Evolutionary conservation across 2,797 vertebrate genomes (phyloP).

Genomic region (Centropyge bicolor): DNA sequence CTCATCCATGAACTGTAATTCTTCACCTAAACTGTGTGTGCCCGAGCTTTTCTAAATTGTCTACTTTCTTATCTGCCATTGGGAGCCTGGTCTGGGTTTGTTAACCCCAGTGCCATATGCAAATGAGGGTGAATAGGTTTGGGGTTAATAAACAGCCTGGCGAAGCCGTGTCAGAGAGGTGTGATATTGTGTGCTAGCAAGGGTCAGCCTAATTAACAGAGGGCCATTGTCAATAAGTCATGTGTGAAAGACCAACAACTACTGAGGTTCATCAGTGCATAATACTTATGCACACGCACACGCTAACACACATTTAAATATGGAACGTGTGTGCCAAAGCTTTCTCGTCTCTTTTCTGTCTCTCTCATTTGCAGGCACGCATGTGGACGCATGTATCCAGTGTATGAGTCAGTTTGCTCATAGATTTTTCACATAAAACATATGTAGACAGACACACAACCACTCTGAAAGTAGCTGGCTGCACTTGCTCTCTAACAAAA

Average conservation of each 20-base stretch:
- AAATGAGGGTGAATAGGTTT: conserved; percentile 61
- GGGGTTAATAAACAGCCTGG: conserved; percentile 78
- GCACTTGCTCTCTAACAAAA: conserved; percentile 32
- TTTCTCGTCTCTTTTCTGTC: conserved; percentile 13
- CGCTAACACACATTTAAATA: conserved; percentile 19
- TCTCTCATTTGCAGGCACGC: conserved; percentile 11
- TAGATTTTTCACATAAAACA: conserved; percentile 8
- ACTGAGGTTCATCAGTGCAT: conserved; percentile 49
- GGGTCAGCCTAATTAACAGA: conserved; percentile 79
- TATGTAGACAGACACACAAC: conserved; percentile 13
- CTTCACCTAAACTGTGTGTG: conserved; percentile 35
- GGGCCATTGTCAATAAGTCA: conserved; percentile 71
- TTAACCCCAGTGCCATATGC: conserved; percentile 57
- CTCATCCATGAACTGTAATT: conserved; percentile 24
- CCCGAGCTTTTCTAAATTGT: conserved; percentile 36
- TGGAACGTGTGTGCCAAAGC: conserved; percentile 10
- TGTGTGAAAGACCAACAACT: conserved; percentile 69
- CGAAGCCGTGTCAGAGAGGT: conserved; percentile 51
- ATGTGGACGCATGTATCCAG: background rate
- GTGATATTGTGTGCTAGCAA: conserved; percentile 66
- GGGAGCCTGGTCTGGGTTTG: conserved; percentile 18
- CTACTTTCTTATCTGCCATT: conserved; percentile 48
- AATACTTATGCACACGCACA: conserved; percentile 58
- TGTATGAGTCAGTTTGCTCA: conserved; percentile 16
- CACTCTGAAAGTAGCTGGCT: conserved; percentile 45